These are phyloP conservation scores for Drosophila ambigua DNA, from an alignment of 1,140 invertebrate species.

Conservation along the genomic window DNA sequence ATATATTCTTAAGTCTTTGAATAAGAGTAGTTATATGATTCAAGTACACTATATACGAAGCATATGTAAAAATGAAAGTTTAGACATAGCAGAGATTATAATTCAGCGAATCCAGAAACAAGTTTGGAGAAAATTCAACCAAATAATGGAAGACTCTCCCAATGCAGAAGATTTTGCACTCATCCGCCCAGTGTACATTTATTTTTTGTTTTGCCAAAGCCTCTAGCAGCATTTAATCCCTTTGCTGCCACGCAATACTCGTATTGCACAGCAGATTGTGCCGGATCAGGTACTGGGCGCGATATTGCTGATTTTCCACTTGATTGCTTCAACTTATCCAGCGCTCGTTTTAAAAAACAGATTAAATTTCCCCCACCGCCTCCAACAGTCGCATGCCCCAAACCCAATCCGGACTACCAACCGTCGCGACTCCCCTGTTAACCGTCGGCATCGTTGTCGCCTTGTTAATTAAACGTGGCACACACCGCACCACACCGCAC, in stretches of 20 bases:
- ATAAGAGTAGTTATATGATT: too few species aligned
- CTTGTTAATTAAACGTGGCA: conserved; percentile 80
- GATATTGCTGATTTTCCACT: conserved; percentile 50
- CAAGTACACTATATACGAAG: too few species aligned
- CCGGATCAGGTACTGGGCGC: conserved; percentile 31
- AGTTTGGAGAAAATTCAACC: too few species aligned
- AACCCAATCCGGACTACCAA: not conserved
- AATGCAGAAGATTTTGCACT: too few species aligned
- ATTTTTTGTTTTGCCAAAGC: not conserved
- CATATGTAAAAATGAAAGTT: too few species aligned
- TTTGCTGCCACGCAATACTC: not conserved
- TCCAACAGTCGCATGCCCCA: not conserved
- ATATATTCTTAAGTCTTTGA: too few species aligned
- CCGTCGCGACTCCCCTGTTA: conserved; percentile 23
- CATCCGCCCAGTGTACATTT: too few species aligned
- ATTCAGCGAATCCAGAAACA: too few species aligned
- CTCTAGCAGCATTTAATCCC: conserved; percentile 4
- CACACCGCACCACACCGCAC: conserved; percentile 2
- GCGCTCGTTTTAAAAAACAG: conserved; percentile 58
- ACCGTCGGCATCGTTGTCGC: conserved; percentile 69
- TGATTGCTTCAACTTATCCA: conserved; percentile 59
- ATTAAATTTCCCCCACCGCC: conserved; percentile 55
- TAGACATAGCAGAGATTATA: too few species aligned
- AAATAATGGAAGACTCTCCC: too few species aligned
- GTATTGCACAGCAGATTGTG: conserved; percentile 15